Conservation (phyloP, 2,113 vertebrate genomes). For the Puntigrus tetrazona region DNA sequence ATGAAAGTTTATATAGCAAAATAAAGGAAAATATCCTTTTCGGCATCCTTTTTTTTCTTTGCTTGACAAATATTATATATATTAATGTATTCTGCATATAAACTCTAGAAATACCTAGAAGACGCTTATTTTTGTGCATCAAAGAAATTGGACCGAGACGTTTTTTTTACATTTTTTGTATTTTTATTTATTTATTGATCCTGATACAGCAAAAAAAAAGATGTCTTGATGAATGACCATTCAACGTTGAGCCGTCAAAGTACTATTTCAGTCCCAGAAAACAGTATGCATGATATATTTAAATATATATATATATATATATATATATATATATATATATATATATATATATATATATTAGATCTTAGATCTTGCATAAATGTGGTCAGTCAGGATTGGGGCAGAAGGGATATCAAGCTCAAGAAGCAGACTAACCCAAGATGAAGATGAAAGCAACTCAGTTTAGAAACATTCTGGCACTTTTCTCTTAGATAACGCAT, state of each 20-base stretch:
- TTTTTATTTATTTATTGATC: not conserved
- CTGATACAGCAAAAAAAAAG: not conserved
- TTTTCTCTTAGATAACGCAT: slow-evolving; percentile 38
- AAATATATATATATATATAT: too few species aligned
- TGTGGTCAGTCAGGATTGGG: slow-evolving; percentile 30
- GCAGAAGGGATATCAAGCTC: slow-evolving; percentile 40
- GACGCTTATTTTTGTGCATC: not conserved
- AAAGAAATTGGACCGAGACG: not conserved
- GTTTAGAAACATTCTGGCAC: slow-evolving; percentile 46
- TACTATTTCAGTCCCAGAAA: too few species aligned
- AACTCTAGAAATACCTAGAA: not conserved
- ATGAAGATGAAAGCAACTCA: slow-evolving; percentile 44
- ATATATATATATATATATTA: not conserved
- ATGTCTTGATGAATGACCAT: too few species aligned
- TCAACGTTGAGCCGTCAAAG: too few species aligned
- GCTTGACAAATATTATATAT: not conserved
- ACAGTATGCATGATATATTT: too few species aligned
- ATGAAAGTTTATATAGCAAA: not conserved
- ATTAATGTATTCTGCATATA: not conserved
- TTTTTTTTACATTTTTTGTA: not conserved
- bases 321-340: too few species aligned
- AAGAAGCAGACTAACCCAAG: slow-evolving; percentile 17
- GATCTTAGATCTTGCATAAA: slow-evolving; percentile 44
- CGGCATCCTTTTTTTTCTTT: not conserved
- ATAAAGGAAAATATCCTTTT: not conserved